Conservation (phyloP, 2,797 vertebrate species). For the Melanotaenia maccullochi region DNA sequence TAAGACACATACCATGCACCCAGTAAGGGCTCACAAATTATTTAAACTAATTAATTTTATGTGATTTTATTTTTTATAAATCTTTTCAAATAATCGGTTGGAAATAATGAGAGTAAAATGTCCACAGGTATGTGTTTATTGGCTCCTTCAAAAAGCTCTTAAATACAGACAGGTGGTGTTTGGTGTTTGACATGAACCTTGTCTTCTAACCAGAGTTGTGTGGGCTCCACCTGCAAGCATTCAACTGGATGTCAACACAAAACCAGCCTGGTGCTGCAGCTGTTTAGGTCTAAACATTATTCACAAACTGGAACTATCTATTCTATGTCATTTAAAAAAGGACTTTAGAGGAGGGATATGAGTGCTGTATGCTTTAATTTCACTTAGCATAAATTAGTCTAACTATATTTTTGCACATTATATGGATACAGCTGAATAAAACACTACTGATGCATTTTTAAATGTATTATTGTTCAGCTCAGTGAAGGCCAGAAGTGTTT, state of each 20-base stretch:
- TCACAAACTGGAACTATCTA: constrained; percentile 20
- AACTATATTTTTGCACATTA: constrained; percentile 16
- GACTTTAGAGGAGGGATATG: constrained; percentile 4
- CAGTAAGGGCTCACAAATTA: constrained; percentile 39
- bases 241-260: constrained; percentile 41
- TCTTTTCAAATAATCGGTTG: background rate
- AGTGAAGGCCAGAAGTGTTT: background rate
- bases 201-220: constrained; percentile 26
- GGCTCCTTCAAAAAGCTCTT: constrained; percentile 18
- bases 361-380: constrained; percentile 8
- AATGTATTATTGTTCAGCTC: background rate
- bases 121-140: constrained; percentile 13
- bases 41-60: constrained; percentile 4
- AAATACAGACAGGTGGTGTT: constrained; percentile 49
- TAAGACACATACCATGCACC: constrained; percentile 45
- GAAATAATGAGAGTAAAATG: background rate
- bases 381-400: constrained; percentile 6
- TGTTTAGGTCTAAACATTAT: constrained; percentile 19
- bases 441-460: background rate
- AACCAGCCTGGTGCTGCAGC: constrained; percentile 28
- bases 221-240: constrained; percentile 46
- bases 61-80: background rate
- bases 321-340: constrained; percentile 4
- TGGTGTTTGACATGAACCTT: constrained; percentile 51
- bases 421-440: background rate